phyloP scores from a whole-genome alignment of 2,888 invertebrate genomes.

The Xestia c-nigrum region DNA sequence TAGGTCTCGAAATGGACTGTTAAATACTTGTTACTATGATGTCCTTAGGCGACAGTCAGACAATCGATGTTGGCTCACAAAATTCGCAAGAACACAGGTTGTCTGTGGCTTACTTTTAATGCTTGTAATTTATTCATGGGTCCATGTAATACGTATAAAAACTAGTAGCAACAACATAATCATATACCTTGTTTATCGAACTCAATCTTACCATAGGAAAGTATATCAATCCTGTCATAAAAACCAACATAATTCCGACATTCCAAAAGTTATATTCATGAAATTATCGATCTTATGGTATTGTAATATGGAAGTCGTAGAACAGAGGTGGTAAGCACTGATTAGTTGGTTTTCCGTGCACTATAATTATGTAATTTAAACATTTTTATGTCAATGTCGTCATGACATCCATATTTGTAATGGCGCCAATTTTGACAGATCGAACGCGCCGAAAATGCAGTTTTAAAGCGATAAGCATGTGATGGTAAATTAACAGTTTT shows the following conservation, averaged over 20 bases:
- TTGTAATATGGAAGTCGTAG: neutral
- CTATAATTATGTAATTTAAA: conserved; percentile 69
- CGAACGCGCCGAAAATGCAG: conserved; percentile 68
- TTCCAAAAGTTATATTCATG: neutral
- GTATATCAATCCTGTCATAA: conserved; percentile 48
- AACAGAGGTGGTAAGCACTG: neutral
- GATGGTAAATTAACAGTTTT: conserved; percentile 65
- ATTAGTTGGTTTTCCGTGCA: conserved; percentile 33
- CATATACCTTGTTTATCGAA: conserved; percentile 41
- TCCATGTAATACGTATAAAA: conserved; percentile 18
- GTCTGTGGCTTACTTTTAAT: conserved; percentile 3
- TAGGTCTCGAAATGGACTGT: conserved; percentile 13
- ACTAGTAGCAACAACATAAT: conserved; percentile 55
- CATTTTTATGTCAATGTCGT: conserved; percentile 76
- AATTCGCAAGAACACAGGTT: neutral
- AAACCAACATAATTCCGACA: conserved; percentile 19
- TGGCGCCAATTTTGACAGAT: conserved; percentile 72
- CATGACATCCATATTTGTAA: conserved; percentile 63
- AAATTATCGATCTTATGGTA: conserved; percentile 17
- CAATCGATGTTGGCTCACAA: neutral
- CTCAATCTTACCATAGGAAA: conserved; percentile 53
- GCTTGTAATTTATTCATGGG: conserved; percentile 25
- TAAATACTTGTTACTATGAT: neutral
- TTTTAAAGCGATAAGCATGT: conserved; percentile 61
- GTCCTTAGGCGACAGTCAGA: neutral